Base-by-base conservation (phyloP, 2,797 vertebrate species). In the Hephaestus fuliginosus region DNA sequence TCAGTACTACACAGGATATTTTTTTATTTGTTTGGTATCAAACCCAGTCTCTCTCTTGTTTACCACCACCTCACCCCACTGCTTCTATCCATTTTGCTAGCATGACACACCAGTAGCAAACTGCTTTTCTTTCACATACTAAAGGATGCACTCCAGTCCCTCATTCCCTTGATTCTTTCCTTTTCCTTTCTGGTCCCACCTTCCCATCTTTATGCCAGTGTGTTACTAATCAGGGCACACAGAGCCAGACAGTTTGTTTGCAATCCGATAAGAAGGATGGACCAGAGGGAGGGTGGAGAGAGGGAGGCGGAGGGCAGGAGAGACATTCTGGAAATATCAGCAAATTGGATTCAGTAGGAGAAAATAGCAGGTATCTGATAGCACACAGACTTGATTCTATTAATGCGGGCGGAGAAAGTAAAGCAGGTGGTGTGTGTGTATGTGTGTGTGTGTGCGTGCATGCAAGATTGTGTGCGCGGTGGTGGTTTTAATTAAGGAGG, bases 261-360 rank as follows among this genome's bases (percentile, higher is more conserved):
- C 87, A 70, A 85, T 84, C 84, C 39, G 80, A 93, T 92, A 91
- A 90, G 78, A 86, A 75, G 65, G 74, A 72, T 5, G 70, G 86
- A 62, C 82, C 55, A 20, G 65, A 46, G 74, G 52, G 68, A 63
- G 48, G 67, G 15, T 25, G 41, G 18, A 4, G 48, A 8, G 46
- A 12, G n/a, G 8, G 17, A 12, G 14, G 7, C 8, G 11, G 30
- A 22, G 46, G 55, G 28, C 57, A 55, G 44, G 70, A n/a, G 68
- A 77, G 70, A 62, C 62, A 76, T 89, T 90, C 87, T 90, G 81
- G 76, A 92, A 92, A 92, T 90, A 92, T 91, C 88, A 70, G 79
- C 80, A 92, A 92, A 94, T 93, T 92, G 79, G 86, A 92, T 93
- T 93, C 86, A 91, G 82, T 48, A 48, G 83, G 77, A 82, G 83